Evolutionary conservation across 2,797 vertebrate genomes (phyloP).

Genomic region (Cuniculus paca): DNA sequence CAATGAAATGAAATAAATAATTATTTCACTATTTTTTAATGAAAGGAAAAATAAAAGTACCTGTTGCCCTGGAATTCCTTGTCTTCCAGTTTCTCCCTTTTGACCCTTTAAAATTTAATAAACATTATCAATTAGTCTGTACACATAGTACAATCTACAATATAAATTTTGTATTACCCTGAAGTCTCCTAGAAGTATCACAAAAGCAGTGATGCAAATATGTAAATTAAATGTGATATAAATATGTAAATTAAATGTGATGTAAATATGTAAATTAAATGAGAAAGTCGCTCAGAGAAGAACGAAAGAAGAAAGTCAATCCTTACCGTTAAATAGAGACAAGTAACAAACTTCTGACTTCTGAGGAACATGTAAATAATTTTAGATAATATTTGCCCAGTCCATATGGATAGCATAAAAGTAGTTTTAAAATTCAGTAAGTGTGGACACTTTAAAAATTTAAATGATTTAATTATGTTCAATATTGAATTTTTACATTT

Average conservation of each 20-base stretch:
- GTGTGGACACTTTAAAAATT: conserved; percentile 1
- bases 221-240: neutral
- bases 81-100: conserved; percentile 93
- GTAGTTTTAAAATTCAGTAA: neutral
- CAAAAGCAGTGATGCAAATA: neutral
- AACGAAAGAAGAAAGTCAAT: neutral
- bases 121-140: conserved; percentile 26
- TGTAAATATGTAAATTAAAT: neutral
- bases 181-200: neutral
- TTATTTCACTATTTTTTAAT: conserved; percentile 68
- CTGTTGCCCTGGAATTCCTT: conserved; percentile 91
- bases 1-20: neutral
- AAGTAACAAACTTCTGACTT: neutral
- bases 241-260: too few species aligned
- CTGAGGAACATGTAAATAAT: neutral
- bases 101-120: conserved; percentile 91
- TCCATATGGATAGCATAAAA: neutral
- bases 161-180: neutral
- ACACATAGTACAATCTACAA: neutral
- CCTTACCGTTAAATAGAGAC: neutral
- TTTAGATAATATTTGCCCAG: neutral
- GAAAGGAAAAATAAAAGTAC: conserved; percentile 86
- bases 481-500: neutral
- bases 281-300: neutral
- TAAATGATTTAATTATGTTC: neutral